Percentiles rank a stretch among this genome's conserved stretches.
phyloP scores from a whole-genome alignment of 2,797 vertebrate genomes.

The Danio choprae region DNA sequence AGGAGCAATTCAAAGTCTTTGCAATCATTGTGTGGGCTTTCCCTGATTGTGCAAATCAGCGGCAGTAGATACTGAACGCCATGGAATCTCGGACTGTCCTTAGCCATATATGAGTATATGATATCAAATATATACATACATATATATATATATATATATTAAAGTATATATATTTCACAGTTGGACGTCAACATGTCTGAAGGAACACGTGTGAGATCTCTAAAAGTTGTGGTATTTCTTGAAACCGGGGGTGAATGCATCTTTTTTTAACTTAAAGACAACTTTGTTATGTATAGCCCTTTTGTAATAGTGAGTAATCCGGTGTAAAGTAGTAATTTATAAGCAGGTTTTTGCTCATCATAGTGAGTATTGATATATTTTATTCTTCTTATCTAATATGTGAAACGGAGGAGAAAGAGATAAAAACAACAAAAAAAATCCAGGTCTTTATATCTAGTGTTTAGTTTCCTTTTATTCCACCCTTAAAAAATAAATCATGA shows the following conservation, averaged over 20 bases:
- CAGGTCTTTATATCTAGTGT: constrained; percentile 60
- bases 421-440: constrained; percentile 26
- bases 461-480: constrained; percentile 51
- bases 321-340: constrained; percentile 90
- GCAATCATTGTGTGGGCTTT: constrained; percentile 83
- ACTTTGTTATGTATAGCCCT: constrained; percentile 83
- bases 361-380: constrained; percentile 79
- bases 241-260: constrained; percentile 63
- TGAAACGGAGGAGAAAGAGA: constrained; percentile 48
- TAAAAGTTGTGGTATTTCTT: constrained; percentile 73
- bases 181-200: constrained; percentile 71
- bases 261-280: constrained; percentile 70
- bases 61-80: constrained; percentile 81
- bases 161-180: constrained; percentile 58
- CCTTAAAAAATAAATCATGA: constrained; percentile 39
- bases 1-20: constrained; percentile 76
- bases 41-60: constrained; percentile 76
- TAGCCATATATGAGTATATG: constrained; percentile 64
- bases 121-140: constrained; percentile 22
- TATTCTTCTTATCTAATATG: constrained; percentile 67
- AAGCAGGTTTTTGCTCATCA: constrained; percentile 83
- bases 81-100: constrained; percentile 72
- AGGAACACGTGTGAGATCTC: constrained; percentile 68
- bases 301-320: constrained; percentile 87
- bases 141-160: constrained; percentile 14